These are phyloP conservation scores for Aphidoletes aphidimyza DNA, from an alignment of 2,888 invertebrate genomes.

Conservation along the genomic window DNA sequence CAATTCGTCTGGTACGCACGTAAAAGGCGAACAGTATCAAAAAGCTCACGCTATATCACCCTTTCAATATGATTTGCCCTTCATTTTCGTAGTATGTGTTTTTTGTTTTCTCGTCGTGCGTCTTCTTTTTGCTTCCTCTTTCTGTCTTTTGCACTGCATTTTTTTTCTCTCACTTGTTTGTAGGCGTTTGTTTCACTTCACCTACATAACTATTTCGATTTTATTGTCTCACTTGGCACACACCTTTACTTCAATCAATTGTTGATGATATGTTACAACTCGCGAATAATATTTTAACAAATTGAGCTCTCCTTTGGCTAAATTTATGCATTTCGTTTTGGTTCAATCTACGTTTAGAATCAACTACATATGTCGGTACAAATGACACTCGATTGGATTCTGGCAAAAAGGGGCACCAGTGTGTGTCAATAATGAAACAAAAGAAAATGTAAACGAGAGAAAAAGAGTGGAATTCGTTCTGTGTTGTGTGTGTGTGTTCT, in stretches of 20 bases:
- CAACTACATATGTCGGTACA: conserved; percentile 21
- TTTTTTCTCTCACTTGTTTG: too few species aligned
- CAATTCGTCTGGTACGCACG: background rate
- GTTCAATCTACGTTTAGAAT: background rate
- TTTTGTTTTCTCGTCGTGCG: too few species aligned
- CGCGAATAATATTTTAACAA: too few species aligned
- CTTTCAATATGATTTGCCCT: background rate
- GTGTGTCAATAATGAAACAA: conserved; percentile 35
- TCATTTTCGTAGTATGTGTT: background rate
- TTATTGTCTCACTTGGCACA: too few species aligned
- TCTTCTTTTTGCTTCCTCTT: too few species aligned
- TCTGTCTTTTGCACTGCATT: too few species aligned
- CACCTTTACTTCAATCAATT: too few species aligned
- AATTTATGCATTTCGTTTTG: background rate
- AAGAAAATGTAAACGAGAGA: conserved; percentile 14
- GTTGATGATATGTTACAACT: too few species aligned
- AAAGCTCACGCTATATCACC: conserved; percentile 1
- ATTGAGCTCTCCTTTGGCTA: too few species aligned
- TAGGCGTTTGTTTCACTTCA: too few species aligned
- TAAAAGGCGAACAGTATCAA: background rate
- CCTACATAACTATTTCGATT: too few species aligned
- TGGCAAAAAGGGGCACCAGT: background rate
- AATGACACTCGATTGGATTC: background rate
- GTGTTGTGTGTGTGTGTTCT: too few species aligned
- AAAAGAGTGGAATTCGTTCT: background rate